Evolutionary conservation across 2,113 vertebrate genomes (phyloP).

Genomic region (Gadus macrocephalus): DNA sequence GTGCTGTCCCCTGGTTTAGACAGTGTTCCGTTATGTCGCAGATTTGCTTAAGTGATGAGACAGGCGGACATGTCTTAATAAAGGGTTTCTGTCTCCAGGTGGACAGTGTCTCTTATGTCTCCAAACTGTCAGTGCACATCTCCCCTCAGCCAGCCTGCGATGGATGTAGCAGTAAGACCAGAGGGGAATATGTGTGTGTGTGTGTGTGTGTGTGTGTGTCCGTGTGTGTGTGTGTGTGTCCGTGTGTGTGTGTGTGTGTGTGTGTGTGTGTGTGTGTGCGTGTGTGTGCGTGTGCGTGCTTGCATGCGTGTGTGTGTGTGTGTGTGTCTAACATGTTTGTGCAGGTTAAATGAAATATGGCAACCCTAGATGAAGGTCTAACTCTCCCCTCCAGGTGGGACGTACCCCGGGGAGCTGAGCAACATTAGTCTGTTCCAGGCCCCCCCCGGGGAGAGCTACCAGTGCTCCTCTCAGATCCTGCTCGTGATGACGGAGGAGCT

Average conservation of each 20-base stretch:
- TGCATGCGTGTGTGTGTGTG: neutral
- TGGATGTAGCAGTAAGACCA: slow-evolving; percentile 56
- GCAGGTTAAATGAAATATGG: too few relatives aligned
- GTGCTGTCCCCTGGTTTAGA: too few relatives aligned
- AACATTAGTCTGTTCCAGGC: slow-evolving; percentile 69
- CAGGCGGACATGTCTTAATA: neutral
- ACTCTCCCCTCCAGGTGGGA: slow-evolving; percentile 31
- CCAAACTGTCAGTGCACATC: slow-evolving; percentile 56
- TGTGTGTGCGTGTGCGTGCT: neutral
- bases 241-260: neutral
- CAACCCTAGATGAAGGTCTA: neutral
- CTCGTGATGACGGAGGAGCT: slow-evolving; percentile 63
- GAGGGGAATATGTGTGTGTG: neutral
- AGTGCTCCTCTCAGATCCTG: slow-evolving; percentile 71
- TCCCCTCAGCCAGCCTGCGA: slow-evolving; percentile 53
- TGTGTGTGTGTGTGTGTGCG: neutral
- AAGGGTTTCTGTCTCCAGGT: slow-evolving; percentile 60
- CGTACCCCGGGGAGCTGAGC: slow-evolving; percentile 50
- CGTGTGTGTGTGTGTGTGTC: neutral
- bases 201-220: neutral
- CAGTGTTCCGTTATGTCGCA: too few relatives aligned
- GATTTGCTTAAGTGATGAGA: too few relatives aligned
- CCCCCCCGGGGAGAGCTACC: slow-evolving; percentile 71
- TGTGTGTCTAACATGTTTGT: neutral
- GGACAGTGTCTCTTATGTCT: slow-evolving; percentile 65